A percentile compares a stretch with the other conserved stretches of the same genome.
These are phyloP conservation scores for Caiman crocodilus DNA, from an alignment of 2,797 vertebrate species.

Conservation along the genomic window DNA sequence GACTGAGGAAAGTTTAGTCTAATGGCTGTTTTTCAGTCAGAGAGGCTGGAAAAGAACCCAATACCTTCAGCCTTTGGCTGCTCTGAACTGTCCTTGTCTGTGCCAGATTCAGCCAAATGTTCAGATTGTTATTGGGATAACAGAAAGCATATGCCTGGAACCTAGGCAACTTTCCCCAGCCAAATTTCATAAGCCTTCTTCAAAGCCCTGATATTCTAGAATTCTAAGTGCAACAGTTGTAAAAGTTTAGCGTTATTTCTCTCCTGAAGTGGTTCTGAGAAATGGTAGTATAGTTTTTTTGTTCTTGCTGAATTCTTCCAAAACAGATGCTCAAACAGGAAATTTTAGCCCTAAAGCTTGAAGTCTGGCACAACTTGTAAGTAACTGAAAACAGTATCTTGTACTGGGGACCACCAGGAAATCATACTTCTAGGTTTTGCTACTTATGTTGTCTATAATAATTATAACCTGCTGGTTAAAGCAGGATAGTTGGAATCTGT, in stretches of 20 bases:
- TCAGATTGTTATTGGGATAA: neutral
- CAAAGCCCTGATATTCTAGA: neutral
- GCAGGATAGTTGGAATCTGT: neutral
- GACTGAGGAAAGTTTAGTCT: no score
- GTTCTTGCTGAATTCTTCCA: neutral
- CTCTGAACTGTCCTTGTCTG: no score
- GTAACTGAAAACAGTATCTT: neutral
- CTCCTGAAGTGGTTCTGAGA: neutral
- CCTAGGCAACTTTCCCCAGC: neutral
- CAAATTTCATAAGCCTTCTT: neutral
- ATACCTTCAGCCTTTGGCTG: neutral
- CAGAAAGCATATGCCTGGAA: neutral
- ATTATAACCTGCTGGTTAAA: neutral
- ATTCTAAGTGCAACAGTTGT: neutral
- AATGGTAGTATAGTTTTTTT: neutral
- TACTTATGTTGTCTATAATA: neutral
- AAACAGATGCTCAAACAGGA: neutral
- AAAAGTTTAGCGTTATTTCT: neutral
- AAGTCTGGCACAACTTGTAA: neutral
- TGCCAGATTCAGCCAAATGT: neutral
- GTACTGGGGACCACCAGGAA: neutral
- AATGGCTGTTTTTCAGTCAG: no score
- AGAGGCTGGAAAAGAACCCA: no score
- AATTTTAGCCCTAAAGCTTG: neutral
- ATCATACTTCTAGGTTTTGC: neutral